phyloP scores from a whole-genome alignment of 2,888 invertebrate species.

The Ophion ellenae region DNA sequence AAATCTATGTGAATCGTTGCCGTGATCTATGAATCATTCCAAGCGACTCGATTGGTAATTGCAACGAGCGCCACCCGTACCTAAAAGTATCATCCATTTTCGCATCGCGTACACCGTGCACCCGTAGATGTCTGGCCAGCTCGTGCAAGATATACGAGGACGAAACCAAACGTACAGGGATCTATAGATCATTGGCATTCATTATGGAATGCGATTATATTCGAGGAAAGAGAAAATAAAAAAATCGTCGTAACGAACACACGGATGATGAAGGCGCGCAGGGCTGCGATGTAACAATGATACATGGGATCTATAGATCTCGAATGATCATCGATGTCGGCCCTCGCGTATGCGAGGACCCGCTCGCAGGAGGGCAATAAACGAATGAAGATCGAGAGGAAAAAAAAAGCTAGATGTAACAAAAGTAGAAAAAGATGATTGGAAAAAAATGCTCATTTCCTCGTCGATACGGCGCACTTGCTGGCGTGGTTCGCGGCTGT shows the following conservation, averaged over 20 bases:
- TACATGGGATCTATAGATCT: background rate
- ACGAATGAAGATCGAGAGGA: background rate
- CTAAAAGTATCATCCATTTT: background rate
- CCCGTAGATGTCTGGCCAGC: no score
- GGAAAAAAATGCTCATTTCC: background rate
- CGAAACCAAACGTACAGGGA: no score
- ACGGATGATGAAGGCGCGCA: no score
- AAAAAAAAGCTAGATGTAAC: background rate
- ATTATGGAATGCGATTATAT: no score
- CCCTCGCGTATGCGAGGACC: no score
- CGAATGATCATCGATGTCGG: background rate
- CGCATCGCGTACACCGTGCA: no score
- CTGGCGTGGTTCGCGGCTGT: conserved; percentile 31
- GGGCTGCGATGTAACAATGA: background rate
- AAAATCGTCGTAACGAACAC: no score
- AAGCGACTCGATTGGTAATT: background rate
- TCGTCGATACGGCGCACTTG: conserved; percentile 1
- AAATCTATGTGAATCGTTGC: no score
- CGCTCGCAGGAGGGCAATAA: no score
- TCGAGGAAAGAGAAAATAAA: no score
- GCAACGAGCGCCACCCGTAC: background rate
- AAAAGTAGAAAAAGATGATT: background rate
- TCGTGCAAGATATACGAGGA: no score
- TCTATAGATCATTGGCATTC: no score
- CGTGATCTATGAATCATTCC: conserved; percentile 1